Percentiles rank a stretch among this genome's conserved stretches.
phyloP scores from a whole-genome alignment of 2,797 vertebrate species.

The Girardinus metallicus region DNA sequence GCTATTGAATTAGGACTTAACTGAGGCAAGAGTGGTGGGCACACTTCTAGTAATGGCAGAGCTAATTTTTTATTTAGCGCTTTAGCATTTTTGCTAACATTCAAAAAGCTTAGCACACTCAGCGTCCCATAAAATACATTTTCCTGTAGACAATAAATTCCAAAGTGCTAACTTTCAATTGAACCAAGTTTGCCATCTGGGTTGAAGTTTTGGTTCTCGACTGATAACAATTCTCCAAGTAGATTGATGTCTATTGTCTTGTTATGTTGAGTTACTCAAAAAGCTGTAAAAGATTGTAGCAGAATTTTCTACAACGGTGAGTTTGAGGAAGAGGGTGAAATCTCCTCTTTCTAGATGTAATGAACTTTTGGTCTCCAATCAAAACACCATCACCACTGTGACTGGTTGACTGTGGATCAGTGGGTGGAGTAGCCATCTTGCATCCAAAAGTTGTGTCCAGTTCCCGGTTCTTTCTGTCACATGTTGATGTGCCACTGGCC shows the following conservation, averaged over 20 bases:
- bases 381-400: not conserved
- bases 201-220: too few species aligned
- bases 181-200: too few species aligned
- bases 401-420: not conserved
- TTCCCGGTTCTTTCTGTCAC: not conserved
- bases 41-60: not conserved
- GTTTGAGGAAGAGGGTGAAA: too few species aligned
- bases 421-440: not conserved
- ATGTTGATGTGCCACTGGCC: not conserved
- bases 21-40: not conserved
- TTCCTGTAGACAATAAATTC: too few species aligned
- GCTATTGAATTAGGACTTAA: not conserved
- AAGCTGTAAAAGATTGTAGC: not conserved
- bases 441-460: not conserved
- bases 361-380: too few species aligned
- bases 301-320: too few species aligned
- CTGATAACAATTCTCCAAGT: too few species aligned
- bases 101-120: not conserved
- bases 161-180: too few species aligned
- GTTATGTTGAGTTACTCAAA: not conserved
- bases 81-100: not conserved
- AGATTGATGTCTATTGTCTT: not conserved
- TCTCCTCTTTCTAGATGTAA: too few species aligned
- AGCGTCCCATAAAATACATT: too few species aligned
- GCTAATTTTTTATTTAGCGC: not conserved